A percentile compares a stretch with the other conserved stretches of the same genome.
Evolutionary conservation across 1,140 invertebrate genomes (phyloP).

Genomic region (Geopemphigus sp.): DNA sequence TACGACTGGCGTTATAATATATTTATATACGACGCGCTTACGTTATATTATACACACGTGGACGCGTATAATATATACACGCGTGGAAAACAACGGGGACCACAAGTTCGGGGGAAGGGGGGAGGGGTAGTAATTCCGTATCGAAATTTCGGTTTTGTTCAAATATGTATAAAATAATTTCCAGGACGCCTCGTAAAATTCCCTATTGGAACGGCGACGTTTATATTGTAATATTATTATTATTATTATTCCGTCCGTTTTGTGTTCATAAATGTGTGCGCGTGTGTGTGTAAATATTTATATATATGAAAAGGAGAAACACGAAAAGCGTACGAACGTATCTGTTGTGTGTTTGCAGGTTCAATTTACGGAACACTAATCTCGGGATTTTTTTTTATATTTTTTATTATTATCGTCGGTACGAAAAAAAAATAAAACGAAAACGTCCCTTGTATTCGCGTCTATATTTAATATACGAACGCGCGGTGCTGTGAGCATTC

Average conservation of each 20-base stretch:
- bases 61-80: neutral
- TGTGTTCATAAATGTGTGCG: too few species aligned
- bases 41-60: too few species aligned
- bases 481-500: neutral
- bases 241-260: conserved; percentile 28
- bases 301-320: conserved; percentile 9
- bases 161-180: conserved; percentile 39
- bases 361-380: conserved; percentile 27
- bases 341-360: conserved; percentile 9
- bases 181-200: neutral
- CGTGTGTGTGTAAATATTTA: too few species aligned
- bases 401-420: neutral
- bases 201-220: conserved; percentile 11
- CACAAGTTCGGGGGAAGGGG: too few species aligned
- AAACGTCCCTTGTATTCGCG: conserved; percentile 5
- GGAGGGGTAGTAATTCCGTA: neutral
- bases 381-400: conserved; percentile 15
- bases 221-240: neutral
- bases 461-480: too few species aligned
- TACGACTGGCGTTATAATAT: neutral
- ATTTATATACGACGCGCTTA: too few species aligned
- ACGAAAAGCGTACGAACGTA: neutral
- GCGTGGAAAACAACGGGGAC: neutral
- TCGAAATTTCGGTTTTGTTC: conserved; percentile 2
- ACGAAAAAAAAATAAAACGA: neutral